Evolutionary conservation across 2,797 vertebrate species (phyloP).

Genomic region (Sciaenops ocellatus): DNA sequence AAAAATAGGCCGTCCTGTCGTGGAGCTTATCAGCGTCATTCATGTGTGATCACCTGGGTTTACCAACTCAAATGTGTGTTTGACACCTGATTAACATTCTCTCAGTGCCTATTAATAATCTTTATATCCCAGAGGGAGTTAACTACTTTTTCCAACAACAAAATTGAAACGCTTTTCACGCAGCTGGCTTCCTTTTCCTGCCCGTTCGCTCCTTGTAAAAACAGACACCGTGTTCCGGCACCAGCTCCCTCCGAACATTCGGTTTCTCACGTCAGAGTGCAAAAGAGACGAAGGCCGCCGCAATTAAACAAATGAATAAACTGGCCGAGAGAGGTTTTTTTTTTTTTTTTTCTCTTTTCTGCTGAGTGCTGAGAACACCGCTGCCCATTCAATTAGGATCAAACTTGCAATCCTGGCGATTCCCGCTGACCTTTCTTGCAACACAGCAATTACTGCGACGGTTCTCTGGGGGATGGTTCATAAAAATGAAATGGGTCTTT

Average conservation of each 20-base stretch:
- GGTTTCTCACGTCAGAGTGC: conserved; percentile 29
- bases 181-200: not conserved
- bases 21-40: conserved; percentile 16
- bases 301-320: conserved; percentile 72
- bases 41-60: conserved; percentile 18
- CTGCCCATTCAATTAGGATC: conserved; percentile 72
- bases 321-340: conserved; percentile 36
- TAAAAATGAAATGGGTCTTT: conserved; percentile 74
- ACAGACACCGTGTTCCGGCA: conserved; percentile 9
- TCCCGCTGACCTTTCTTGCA: conserved; percentile 72
- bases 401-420: conserved; percentile 70
- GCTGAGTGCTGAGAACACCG: conserved; percentile 60
- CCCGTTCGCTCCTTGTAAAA: conserved; percentile 11
- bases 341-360: conserved; percentile 31
- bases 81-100: conserved; percentile 47
- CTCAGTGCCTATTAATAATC: not conserved
- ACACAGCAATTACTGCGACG: conserved; percentile 70
- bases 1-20: conserved; percentile 65
- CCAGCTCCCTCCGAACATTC: conserved; percentile 3
- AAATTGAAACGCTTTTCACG: not conserved
- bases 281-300: conserved; percentile 29
- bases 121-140: not conserved
- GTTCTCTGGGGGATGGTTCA: conserved; percentile 62
- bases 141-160: not conserved
- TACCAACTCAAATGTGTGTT: conserved; percentile 6